These are phyloP conservation scores for Manduca sexta DNA, from an alignment of 1,140 invertebrate genomes.

Conservation along the genomic window DNA sequence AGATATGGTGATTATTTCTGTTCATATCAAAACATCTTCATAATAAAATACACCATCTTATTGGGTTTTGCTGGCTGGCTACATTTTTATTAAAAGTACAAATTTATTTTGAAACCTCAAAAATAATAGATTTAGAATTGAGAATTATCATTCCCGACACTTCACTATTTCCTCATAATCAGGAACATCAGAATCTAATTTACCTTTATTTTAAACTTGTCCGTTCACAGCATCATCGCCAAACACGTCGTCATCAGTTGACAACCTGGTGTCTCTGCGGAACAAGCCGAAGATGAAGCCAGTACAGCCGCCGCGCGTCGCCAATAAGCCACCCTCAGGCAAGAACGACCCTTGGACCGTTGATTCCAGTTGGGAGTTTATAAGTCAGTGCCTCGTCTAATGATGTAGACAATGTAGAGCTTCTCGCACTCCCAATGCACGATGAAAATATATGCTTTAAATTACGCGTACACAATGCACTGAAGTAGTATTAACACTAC, in stretches of 20 bases:
- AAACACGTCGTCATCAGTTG: conserved; percentile 79
- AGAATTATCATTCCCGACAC: too few species aligned
- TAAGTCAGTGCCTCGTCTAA: conserved; percentile 74
- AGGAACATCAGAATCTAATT: too few species aligned
- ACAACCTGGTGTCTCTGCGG: conserved; percentile 75
- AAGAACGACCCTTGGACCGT: conserved; percentile 84
- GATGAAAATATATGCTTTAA: too few species aligned
- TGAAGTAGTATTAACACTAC: too few species aligned
- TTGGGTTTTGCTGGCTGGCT: too few species aligned
- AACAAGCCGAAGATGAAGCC: conserved; percentile 79
- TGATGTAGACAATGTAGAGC: conserved; percentile 11
- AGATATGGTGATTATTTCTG: too few species aligned
- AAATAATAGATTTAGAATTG: too few species aligned
- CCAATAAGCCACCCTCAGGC: conserved; percentile 71
- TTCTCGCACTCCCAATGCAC: conserved; percentile 11
- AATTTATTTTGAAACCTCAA: too few species aligned
- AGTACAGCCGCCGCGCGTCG: conserved; percentile 79
- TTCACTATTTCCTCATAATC: too few species aligned
- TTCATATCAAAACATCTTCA: too few species aligned
- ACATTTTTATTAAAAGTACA: too few species aligned
- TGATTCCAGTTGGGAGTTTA: conserved; percentile 91
- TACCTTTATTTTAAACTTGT: not conserved
- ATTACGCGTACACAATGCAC: conserved; percentile 3
- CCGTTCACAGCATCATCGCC: conserved; percentile 59
- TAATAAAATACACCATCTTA: too few species aligned